These are phyloP conservation scores for Coturnix japonica DNA, from an alignment of 2,113 vertebrate species.

Conservation along the genomic window DNA sequence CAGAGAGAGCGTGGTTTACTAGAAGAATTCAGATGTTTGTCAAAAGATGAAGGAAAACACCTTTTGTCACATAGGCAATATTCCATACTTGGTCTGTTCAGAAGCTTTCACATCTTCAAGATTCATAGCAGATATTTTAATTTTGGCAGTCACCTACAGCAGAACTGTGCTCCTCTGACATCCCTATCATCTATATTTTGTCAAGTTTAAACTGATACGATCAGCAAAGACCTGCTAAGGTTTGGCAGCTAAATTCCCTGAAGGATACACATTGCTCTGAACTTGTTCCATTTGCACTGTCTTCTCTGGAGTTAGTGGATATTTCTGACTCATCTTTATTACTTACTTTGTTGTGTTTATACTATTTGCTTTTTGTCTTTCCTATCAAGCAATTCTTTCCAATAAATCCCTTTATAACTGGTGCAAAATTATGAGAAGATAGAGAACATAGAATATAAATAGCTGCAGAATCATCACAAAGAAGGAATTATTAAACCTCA, in stretches of 20 bases:
- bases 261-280: background rate
- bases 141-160: background rate
- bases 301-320: background rate
- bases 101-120: background rate
- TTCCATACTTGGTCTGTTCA: background rate
- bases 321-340: background rate
- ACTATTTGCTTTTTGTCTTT: background rate
- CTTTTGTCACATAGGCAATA: background rate
- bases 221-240: background rate
- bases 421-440: background rate
- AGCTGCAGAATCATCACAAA: background rate
- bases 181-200: background rate
- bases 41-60: background rate
- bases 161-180: background rate
- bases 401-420: background rate
- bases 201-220: background rate
- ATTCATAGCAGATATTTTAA: background rate
- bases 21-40: background rate
- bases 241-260: background rate
- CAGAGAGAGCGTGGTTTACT: background rate
- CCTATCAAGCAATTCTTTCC: background rate
- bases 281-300: background rate
- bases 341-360: fast-evolving
- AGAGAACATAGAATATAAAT: background rate
- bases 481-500: background rate